Conservation (phyloP, 2,113 vertebrate species). For the Cyanistes caeruleus region DNA sequence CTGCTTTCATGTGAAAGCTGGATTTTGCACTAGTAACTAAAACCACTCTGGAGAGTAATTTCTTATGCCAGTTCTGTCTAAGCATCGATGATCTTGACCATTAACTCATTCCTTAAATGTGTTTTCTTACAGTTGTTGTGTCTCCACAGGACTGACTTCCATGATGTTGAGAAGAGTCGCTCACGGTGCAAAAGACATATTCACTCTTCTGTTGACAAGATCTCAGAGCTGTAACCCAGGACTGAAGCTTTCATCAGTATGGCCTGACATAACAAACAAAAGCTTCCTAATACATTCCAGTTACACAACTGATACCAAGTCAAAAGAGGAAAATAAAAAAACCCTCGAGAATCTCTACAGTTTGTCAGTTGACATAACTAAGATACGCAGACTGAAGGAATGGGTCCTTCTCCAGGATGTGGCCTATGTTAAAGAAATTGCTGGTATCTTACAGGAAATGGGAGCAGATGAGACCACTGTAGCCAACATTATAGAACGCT, state of each 20-base stretch:
- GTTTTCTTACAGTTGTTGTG: slow-evolving; percentile 3
- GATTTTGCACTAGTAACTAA: background rate
- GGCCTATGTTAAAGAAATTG: slow-evolving; percentile 82
- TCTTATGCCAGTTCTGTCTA: background rate
- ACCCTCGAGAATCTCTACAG: slow-evolving; percentile 79
- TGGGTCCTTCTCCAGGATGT: slow-evolving; percentile 86
- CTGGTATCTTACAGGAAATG: slow-evolving; percentile 79
- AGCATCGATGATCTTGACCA: background rate
- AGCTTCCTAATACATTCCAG: background rate
- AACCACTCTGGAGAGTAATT: background rate
- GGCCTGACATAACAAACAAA: background rate
- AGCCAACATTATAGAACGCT: slow-evolving; percentile 80
- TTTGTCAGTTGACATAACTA: slow-evolving; percentile 85
- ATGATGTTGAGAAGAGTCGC: background rate
- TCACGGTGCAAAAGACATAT: background rate
- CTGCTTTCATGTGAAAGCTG: background rate
- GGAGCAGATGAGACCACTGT: slow-evolving; percentile 78
- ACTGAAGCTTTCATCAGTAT: background rate
- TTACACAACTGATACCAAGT: slow-evolving; percentile 7
- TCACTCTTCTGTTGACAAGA: slow-evolving; percentile 20
- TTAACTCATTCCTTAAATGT: background rate
- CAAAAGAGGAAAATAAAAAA: slow-evolving; percentile 78
- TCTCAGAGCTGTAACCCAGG: background rate
- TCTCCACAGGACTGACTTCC: background rate
- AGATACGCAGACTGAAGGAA: slow-evolving; percentile 84